phyloP scores from a whole-genome alignment of 2,888 invertebrate species.

The Operophtera brumata region DNA sequence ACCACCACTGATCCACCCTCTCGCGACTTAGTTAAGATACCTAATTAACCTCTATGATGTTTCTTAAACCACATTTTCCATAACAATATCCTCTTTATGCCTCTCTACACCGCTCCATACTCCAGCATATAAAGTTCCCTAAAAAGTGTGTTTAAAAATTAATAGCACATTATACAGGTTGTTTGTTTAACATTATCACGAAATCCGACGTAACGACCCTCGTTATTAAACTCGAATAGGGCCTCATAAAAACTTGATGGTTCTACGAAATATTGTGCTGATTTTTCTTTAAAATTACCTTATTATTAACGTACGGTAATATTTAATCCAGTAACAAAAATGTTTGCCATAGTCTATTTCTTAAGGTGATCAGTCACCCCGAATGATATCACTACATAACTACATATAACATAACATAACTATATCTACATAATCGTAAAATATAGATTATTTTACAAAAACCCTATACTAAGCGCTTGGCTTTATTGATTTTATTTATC shows the following conservation, averaged over 20 bases:
- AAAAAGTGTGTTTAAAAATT: constrained; percentile 39
- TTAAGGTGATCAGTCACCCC: too few species aligned
- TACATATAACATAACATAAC: too few species aligned
- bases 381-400: too few species aligned
- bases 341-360: background rate
- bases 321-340: constrained; percentile 20
- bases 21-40: too few species aligned
- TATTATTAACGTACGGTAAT: constrained; percentile 11
- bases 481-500: too few species aligned
- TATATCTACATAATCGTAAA: too few species aligned
- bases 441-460: too few species aligned
- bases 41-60: constrained; percentile 1
- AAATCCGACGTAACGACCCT: constrained; percentile 47
- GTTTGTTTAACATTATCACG: constrained; percentile 50
- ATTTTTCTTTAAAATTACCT: constrained; percentile 29
- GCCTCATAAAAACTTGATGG: constrained; percentile 39
- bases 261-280: constrained; percentile 30
- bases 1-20: too few species aligned
- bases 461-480: too few species aligned
- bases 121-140: constrained; percentile 17
- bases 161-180: constrained; percentile 42
- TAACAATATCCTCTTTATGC: background rate
- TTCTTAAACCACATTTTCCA: background rate
- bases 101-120: constrained; percentile 1
- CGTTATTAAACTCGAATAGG: constrained; percentile 41